Evolutionary conservation across 2,113 vertebrate species (phyloP), one percentile per base, ranked within the genome.

Genomic region (Acanthisitta chloris): DNA sequence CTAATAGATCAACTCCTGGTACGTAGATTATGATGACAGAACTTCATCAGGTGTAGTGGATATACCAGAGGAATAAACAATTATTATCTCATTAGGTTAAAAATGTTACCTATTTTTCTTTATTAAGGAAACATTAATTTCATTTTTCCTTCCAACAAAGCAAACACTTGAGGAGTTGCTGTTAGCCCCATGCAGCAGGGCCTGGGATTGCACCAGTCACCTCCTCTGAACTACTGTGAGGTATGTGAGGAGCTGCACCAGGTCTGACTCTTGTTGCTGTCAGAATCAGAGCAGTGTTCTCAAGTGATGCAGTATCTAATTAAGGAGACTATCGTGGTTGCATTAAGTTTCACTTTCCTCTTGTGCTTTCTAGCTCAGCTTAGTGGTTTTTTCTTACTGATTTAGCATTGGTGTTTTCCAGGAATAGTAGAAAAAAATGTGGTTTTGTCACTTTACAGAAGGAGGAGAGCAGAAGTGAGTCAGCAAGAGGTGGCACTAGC

Each of bases 31-130:
- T 58, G 40, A 76, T 72, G 82, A 92, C 80, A 84, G 51, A 31
- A 54, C 21, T 79, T 80, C 55, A 70, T 74, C 45, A 66, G 66
- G 40, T 81, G 14, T 73, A 94, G 91, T 55, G 76, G 86, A 89
- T 73, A 83, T 34, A 80, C 43, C 70, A 64, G 34, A 55, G 29
- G 42, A 84, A 31, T 72, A 71, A 90, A 84, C 29, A 76, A 59
- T 80, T 4, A 76, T 61, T 70, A 70, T 69, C 49, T 72, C 49
- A 67, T 81, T 88, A 73, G 36, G 46, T 77, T 81, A 90, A 92
- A 92, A 92, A 90, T 58, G 26, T 64, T 66, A 74, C 62, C 52
- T 66, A 70, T 83, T 94, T 94, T 92, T 90, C 57, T 92, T 59
- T 57, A 62, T 92, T 76, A 87, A 34, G 43, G 79, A 51, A 88